Base-by-base conservation (phyloP, 2,797 vertebrate species). In the Tragopan temminckii region DNA sequence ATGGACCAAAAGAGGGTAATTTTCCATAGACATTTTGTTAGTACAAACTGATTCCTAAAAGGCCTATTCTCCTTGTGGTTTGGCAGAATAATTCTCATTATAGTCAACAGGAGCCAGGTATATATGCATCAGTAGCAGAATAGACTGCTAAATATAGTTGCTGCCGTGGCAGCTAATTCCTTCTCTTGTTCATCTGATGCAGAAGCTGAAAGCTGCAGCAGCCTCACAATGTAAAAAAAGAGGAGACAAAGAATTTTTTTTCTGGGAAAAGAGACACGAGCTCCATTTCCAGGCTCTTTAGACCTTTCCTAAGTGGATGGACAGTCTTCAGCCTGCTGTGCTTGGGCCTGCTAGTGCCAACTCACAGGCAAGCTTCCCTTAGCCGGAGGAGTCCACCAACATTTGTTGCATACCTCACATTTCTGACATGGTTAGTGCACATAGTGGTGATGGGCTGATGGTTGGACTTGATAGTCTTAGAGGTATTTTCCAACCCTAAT, bases 81-180 rank as follows among this genome's bases (percentile, higher is more conserved):
- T 89, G 81, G 85, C 79, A 92, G 85, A 86, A 88, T 80, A 89
- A 89, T 85, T 93, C 85, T 92, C 33, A 14, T 90, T 93, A 77
- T 29, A 81, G 69, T 81, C 40, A 35, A 63, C 63, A 69, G 85
- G 80, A 93, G 83, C 57, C 80, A 92, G 94, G 93, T 94, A 95
- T 38, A 25, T 67, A 84, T 35, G 67, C 92, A 86, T 93, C 89
- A 89, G 38, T 67, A 89, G 84, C 81, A 94, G 85, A 86, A 93
- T 14, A 88, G 77, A 61, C 27, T 93, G 64, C 92, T 96, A 95
- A 95, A 96, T 93, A 92, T 84, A 97, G 90, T 90, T 74, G 64
- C 90, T 93, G 67, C 80, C 0, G 4, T 1, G 0, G 78, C 85
- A 93, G 75, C 92, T 85, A 68, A 23, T 92, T 81, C 77, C 57